Base-by-base conservation (phyloP, 1,140 invertebrate genomes). In the Colletes latitarsis region DNA sequence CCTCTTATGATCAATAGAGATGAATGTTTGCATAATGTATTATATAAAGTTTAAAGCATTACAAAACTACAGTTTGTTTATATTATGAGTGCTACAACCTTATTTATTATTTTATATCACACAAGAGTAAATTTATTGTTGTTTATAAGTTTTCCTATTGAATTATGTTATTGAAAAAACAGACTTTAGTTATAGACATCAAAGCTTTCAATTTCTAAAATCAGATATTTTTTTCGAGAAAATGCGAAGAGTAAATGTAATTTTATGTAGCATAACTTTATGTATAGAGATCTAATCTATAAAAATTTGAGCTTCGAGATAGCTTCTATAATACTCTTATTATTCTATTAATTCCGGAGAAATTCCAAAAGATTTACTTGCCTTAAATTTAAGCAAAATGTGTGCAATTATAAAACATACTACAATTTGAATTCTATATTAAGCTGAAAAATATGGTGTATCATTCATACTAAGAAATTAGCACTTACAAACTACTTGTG, bases 351-450 rank as follows among this genome's bases (percentile, higher is more conserved):
- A 64, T 46, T 72, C 14, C 58, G 21, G 30, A 52, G 6, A 41
- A 53, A 72, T 71, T 58, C 21, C 46, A n/a, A 55, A 64, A 39
- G 43, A 73, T 64, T 19, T 73, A 46, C 53, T 64, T 43, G 46
- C 30, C 39, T 14, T 39, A 67, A 46, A 1, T 79, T 30, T 49
- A 78, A 79, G 70, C 69, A 66, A 66, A 8, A 39, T 57, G 57
- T 63, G 60, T 55, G 39, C 39, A 55, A 0, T 73, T 78, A 64
- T 73, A 64, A 78, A 78, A 63, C 19, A 73, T 78, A 41, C 77
- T 77, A 62, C 8, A 53, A 14, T 55, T 41, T 46, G 39, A 43
- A 57, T 52, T 62, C 55, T 64, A 79, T 41, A n/a, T 79, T 39
- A 73, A 79, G 49, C 60, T 64, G 52, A 14, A 73, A 52, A 73